Evolutionary conservation across 2,888 invertebrate species (phyloP), one percentile per base, ranked within the genome.

Genomic region (Metacarcinus magister): DNA sequence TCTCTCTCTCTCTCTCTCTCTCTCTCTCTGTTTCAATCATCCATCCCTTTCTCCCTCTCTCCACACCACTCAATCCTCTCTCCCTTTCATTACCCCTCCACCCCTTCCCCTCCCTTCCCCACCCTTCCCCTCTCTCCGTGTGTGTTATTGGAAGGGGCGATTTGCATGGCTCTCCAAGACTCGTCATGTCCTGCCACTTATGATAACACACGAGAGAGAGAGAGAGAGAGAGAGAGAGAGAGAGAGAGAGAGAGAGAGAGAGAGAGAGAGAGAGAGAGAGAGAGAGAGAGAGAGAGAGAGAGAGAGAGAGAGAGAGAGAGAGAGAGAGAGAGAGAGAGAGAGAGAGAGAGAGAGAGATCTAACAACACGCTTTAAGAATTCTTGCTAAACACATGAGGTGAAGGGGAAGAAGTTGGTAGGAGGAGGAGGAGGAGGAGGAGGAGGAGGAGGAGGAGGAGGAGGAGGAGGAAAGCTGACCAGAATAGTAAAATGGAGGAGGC

Each of bases 241-340:
- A 82, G 82, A 82, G 82, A 82, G 82, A 82, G 82, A 82, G 82
- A 82, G 82, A 82, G 82, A 82, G 82, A 82, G 82, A 82, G 82
- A 82, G 82, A 32, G 32, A 32, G 82, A 82, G 82, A 82, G 82
- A 67, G 82, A 82, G 82, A 82, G 82, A 82, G 82, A 82, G 82
- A 82, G 82, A 32, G 32, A 32, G 82, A 82, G 82, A 32, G 82
- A 82, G 82, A 82, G 82, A 82, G 82, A 82, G 67, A 82, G 82
- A 82, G 82, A 82, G 82, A 82, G 82, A 82, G 82, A 82, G 82
- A 82, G 82, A 82, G 82, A 32, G 82, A 32, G 82, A 82, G 82
- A 67, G 82, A 82, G 82, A 82, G 82, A 82, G 82, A 82, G 82
- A 82, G 82, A 82, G 82, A 82, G 82, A 82, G 75, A 75, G 75